Conservation (phyloP, 2,113 vertebrate genomes). For the Cercocebus atys region DNA sequence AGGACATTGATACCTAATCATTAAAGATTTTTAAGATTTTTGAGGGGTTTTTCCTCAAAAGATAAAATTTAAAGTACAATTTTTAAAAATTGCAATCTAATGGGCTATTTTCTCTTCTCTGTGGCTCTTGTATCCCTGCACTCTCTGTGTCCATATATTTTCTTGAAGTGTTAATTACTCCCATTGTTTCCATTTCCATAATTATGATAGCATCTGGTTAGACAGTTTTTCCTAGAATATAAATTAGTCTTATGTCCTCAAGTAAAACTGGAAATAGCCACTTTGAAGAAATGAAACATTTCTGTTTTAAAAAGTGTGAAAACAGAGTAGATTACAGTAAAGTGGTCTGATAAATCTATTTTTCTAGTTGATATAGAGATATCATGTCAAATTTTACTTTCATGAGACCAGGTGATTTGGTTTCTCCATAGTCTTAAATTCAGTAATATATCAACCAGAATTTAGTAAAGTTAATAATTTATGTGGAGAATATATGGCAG, state of each 20-base stretch:
- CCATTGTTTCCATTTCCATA: constrained; percentile 41
- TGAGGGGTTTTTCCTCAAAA: neutral
- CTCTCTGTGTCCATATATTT: constrained; percentile 40
- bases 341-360: neutral
- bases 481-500: neutral
- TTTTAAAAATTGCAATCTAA: neutral
- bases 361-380: neutral
- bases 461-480: neutral
- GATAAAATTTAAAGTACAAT: neutral
- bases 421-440: neutral
- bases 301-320: neutral
- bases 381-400: neutral
- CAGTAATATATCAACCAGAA: neutral
- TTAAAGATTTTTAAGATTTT: neutral
- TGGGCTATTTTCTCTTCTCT: constrained; percentile 72
- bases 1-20: neutral
- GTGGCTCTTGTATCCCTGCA: constrained; percentile 2
- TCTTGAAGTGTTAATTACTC: constrained; percentile 57
- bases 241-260: neutral
- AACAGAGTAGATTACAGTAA: neutral
- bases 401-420: neutral
- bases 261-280: neutral
- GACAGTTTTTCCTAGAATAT: neutral
- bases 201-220: neutral
- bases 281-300: neutral